A percentile compares a stretch with the other conserved stretches of the same genome.
Conservation (phyloP, 2,113 vertebrate genomes). For the Melanerpes formicivorus region DNA sequence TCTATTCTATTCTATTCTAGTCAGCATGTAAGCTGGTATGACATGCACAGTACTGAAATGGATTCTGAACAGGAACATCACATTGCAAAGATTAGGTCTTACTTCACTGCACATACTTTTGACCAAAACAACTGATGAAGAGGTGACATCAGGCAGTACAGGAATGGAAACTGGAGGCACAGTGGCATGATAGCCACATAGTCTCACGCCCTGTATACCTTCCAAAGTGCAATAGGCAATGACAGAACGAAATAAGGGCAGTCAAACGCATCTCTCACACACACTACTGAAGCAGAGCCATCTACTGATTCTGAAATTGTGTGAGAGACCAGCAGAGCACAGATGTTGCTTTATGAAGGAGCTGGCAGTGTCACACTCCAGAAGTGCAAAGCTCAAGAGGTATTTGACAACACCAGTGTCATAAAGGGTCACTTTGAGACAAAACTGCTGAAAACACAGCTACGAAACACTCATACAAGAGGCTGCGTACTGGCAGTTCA, state of each 20-base stretch:
- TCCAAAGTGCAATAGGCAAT: constrained; percentile 3
- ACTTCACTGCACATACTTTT: neutral
- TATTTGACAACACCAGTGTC: neutral
- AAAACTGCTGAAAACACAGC: neutral
- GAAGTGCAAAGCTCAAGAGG: neutral
- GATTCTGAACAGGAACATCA: neutral
- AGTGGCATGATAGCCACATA: neutral
- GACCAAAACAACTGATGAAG: neutral
- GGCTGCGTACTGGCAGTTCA: neutral
- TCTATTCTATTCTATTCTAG: neutral
- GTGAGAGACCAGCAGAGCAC: neutral
- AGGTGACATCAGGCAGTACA: neutral
- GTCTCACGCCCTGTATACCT: neutral
- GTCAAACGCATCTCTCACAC: neutral
- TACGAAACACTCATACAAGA: neutral
- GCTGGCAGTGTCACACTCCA: neutral
- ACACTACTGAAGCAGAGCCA: neutral
- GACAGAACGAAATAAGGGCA: constrained; percentile 18
- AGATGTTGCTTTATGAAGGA: neutral
- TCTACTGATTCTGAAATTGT: neutral
- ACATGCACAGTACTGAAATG: neutral
- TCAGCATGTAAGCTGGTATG: neutral
- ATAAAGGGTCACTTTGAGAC: neutral
- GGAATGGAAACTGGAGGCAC: neutral
- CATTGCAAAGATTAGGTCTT: neutral